Evolutionary conservation across 2,888 invertebrate genomes (phyloP), one percentile per base, ranked within the genome.

Genomic region (Proisotoma minuta): DNA sequence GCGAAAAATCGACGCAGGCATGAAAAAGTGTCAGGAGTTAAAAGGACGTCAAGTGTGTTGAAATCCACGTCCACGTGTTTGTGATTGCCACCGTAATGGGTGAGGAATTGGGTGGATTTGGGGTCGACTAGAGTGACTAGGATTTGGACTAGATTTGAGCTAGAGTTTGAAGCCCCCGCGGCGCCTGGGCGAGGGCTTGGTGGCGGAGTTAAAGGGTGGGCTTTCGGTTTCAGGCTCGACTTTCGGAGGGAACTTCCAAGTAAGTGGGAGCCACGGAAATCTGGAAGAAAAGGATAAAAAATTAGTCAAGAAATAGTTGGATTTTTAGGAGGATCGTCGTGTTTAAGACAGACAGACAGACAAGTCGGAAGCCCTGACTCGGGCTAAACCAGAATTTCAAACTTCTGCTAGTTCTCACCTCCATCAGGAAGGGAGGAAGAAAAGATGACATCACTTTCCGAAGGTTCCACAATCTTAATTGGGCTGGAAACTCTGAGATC

Each of bases 31-130:
- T 66, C 68, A 0, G 73, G 73, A 1, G 69, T 70, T 1, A 73
- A 50, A 28, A 91, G 88, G 68, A 96, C 81, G 78, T 96, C 92
- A 72, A 97, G 80, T 74, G 91, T 88, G 77, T 93, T 95, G 78
- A 96, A 95, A 76, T 95, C 91, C 23, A 96, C 85, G 57, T 85
- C 81, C 69, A 87, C 84, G 47, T 84, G 83, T n/a, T 85, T 81
- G 79, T 85, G 78, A 12, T 77, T 79, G 77, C 83, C 83, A 69
- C 86, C 82, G 75, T 85, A 87, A 57, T 83, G 82, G 2, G 83
- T 81, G 18, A 79, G 77, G 75, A 87, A 88, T 74, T 83, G 82
- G 27, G 87, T 86, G 58, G 85, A 84, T 15, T 79, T 78, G 12
- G 84, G 83, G 77, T 86, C 85, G 1, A 88, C 82, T 20, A 87